Conservation (phyloP, 2,797 vertebrate species). For the Diglossa cyanea region DNA sequence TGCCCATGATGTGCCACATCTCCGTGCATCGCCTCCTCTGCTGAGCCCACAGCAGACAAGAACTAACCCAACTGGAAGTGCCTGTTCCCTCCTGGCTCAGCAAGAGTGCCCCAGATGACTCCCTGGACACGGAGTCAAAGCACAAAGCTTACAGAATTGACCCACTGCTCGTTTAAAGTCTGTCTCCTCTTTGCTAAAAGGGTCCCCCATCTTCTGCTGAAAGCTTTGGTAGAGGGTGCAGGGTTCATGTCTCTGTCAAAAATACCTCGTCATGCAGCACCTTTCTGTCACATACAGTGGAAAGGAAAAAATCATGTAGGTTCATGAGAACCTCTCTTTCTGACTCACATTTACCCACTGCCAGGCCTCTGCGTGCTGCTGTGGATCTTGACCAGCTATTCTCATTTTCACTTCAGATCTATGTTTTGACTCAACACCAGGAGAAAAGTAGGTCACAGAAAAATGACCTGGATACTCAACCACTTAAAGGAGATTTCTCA, state of each 20-base stretch:
- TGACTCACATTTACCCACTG: not conserved
- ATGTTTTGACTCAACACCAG: constrained; percentile 15
- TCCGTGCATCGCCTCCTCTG: not conserved
- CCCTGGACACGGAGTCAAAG: not conserved
- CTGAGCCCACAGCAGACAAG: not conserved
- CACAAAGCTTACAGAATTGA: not conserved
- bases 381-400: not conserved
- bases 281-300: not conserved
- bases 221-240: not conserved
- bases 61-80: not conserved
- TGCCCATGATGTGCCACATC: not conserved
- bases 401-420: constrained; percentile 16
- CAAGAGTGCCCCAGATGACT: not conserved
- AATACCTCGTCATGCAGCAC: not conserved
- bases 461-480: not conserved
- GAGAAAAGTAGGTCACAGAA: constrained; percentile 15
- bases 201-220: not conserved
- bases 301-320: not conserved
- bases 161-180: not conserved
- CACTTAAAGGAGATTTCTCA: not conserved
- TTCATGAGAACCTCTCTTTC: not conserved
- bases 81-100: not conserved
- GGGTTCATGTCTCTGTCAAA: not conserved
- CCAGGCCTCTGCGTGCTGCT: not conserved
- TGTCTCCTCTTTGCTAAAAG: not conserved